phyloP scores from a whole-genome alignment of 2,113 vertebrate genomes.

The Aegithalos caudatus region DNA sequence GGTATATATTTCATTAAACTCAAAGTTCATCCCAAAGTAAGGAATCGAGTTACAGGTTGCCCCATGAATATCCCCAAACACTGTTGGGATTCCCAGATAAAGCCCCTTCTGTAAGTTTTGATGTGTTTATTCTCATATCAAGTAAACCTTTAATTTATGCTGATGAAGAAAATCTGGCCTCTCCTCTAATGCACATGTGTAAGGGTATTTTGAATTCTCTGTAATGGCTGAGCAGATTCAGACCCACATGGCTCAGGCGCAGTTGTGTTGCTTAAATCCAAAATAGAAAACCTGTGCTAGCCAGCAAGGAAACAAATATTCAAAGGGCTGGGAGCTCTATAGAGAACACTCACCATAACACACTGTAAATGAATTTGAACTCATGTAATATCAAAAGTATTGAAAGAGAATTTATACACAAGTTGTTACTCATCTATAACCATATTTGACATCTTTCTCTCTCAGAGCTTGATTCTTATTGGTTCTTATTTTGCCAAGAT shows the following conservation, averaged over 20 bases:
- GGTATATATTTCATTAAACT: not conserved
- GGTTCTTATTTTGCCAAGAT: not conserved
- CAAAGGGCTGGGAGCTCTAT: not conserved
- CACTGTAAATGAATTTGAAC: not conserved
- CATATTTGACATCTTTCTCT: not conserved
- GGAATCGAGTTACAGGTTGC: not conserved
- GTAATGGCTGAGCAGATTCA: not conserved
- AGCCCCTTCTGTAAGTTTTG: not conserved
- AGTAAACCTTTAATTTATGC: not conserved
- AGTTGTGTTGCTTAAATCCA: not conserved
- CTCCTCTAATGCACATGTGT: not conserved
- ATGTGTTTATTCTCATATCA: not conserved
- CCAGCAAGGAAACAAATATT: not conserved
- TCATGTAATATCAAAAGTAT: not conserved
- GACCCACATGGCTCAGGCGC: not conserved
- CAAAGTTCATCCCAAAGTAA: not conserved
- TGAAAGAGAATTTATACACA: not conserved
- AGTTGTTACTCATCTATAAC: not conserved
- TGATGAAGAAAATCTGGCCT: not conserved
- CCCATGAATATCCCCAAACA: not conserved
- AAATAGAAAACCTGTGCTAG: not conserved
- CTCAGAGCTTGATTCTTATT: not conserved
- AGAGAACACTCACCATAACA: not conserved
- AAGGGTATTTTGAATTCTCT: not conserved
- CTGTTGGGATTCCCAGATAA: not conserved